These are phyloP conservation scores for Trileptium ribeirensis DNA, from an alignment of 2,888 invertebrate genomes.

Conservation along the genomic window DNA sequence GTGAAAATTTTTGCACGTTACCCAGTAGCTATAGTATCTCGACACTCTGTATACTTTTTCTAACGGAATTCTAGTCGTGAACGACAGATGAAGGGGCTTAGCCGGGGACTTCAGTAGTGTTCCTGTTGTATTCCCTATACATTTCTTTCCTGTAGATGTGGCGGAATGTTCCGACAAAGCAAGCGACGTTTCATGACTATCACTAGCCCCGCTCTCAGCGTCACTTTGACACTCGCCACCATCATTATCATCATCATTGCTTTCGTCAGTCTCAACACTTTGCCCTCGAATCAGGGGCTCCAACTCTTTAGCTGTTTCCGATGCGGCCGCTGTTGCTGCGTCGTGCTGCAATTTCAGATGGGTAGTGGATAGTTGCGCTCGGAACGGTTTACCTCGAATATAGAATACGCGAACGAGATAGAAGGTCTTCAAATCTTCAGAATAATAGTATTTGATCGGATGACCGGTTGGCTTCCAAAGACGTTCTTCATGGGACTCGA, in stretches of 20 bases:
- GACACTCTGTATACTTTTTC: conserved; percentile 15
- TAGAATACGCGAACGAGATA: conserved; percentile 31
- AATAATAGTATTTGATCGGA: conserved; percentile 42
- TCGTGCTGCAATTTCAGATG: too few relatives aligned
- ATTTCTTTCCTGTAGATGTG: not conserved
- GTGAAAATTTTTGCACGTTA: conserved; percentile 41
- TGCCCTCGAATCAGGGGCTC: too few relatives aligned
- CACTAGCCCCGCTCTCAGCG: not conserved
- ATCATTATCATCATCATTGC: too few relatives aligned
- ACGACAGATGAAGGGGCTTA: too few relatives aligned
- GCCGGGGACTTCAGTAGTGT: not conserved
- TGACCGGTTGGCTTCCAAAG: conserved; percentile 44
- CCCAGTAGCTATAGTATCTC: conserved; percentile 43
- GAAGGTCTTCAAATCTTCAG: conserved; percentile 41
- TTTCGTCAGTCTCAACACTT: too few relatives aligned
- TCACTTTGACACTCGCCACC: too few relatives aligned
- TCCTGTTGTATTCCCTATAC: not conserved
- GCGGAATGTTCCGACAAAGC: not conserved
- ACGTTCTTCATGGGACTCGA: not conserved
- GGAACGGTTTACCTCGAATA: not conserved
- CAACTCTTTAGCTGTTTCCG: too few relatives aligned
- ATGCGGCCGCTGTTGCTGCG: too few relatives aligned
- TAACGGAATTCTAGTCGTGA: not conserved
- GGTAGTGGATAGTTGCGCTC: conserved; percentile 3
- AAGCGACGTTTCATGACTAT: not conserved